Evolutionary conservation across 1,140 invertebrate genomes (phyloP).

Genomic region (Agraylea sexmaculata): DNA sequence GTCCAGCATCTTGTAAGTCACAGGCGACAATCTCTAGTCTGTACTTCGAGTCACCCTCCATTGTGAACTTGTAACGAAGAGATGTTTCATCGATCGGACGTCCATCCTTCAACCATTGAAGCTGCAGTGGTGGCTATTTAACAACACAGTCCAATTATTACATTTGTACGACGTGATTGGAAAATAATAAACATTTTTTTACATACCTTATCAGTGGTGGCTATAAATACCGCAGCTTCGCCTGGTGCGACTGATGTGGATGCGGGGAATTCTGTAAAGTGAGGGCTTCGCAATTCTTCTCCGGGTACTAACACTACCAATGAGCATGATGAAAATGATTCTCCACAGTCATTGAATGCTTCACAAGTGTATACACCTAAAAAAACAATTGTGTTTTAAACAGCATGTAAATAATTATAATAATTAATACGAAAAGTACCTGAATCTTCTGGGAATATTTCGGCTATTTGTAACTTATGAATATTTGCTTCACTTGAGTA

Average conservation of each 20-base stretch:
- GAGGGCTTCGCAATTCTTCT: constrained; percentile 70
- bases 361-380: constrained; percentile 90
- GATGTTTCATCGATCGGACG: constrained; percentile 69
- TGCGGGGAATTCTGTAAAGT: constrained; percentile 79
- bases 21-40: constrained; percentile 65
- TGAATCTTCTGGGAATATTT: constrained; percentile 87
- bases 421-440: constrained; percentile 20
- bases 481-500: constrained; percentile 83
- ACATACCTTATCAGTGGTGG: constrained; percentile 56
- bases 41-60: constrained; percentile 64
- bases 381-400: constrained; percentile 14
- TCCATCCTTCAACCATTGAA: constrained; percentile 83
- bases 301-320: constrained; percentile 76
- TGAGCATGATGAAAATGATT: constrained; percentile 84
- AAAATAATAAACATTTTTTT: constrained; percentile 17
- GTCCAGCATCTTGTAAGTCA: constrained; percentile 70
- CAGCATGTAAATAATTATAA: constrained; percentile 3
- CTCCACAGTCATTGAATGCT: constrained; percentile 88
- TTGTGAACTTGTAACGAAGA: constrained; percentile 67
- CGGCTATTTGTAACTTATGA: constrained; percentile 81
- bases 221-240: constrained; percentile 67
- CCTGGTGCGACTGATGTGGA: constrained; percentile 76
- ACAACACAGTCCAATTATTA: constrained; percentile 1
- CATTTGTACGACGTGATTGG: not conserved
- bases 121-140: constrained; percentile 41